A percentile compares a stretch with the other conserved stretches of the same genome.
These are phyloP conservation scores for Drosophila bunnanda DNA, from an alignment of 2,888 invertebrate genomes.

Conservation along the genomic window DNA sequence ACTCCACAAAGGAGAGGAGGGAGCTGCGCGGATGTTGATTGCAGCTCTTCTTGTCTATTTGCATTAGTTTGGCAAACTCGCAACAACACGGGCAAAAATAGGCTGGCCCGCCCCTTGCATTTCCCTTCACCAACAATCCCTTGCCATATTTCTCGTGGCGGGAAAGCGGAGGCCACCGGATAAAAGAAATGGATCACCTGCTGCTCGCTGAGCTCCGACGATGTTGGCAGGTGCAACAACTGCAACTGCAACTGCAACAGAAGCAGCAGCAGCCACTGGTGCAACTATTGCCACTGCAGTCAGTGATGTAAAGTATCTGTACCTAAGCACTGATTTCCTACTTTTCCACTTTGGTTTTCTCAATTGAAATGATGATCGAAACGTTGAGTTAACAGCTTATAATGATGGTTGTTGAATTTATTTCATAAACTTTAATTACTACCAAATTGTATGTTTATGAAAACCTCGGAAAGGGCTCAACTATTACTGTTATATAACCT, in stretches of 20 bases:
- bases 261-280: constrained; percentile 18
- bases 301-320: constrained; percentile 14
- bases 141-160: constrained; percentile 28
- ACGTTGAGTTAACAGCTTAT: neutral
- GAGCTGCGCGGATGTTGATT: constrained; percentile 21
- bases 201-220: constrained; percentile 63
- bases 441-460: too few relatives aligned
- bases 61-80: constrained; percentile 72
- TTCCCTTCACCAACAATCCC: constrained; percentile 36
- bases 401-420: too few relatives aligned
- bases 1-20: constrained; percentile 39
- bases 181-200: constrained; percentile 81
- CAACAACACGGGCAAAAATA: constrained; percentile 56
- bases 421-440: neutral
- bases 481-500: neutral
- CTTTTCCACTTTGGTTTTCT: neutral
- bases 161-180: constrained; percentile 66
- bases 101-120: constrained; percentile 40
- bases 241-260: constrained; percentile 28
- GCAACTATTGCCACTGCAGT: constrained; percentile 17
- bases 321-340: neutral
- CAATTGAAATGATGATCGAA: neutral
- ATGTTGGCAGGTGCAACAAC: constrained; percentile 69
- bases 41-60: constrained; percentile 70
- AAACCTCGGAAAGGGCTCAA: neutral